Evolutionary conservation across 2,888 invertebrate species (phyloP), one percentile per base, ranked within the genome.

Genomic region (Agelastica alni): DNA sequence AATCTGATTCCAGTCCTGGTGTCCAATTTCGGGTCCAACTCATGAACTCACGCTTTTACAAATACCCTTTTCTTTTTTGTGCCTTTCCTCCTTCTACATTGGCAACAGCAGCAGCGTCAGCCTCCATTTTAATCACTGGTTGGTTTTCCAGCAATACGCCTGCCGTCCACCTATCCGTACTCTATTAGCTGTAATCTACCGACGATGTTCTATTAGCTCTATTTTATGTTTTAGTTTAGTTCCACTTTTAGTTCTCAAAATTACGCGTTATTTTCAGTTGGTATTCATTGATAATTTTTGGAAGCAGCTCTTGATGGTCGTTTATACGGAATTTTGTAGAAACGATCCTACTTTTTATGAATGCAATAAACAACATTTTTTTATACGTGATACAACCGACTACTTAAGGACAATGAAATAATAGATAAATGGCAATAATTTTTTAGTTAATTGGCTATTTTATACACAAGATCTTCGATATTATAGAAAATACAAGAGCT

Each of bases 91-190:
- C 46, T 46, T 18, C 37, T 20, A 17, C 37, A 22, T 46, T 28
- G 18, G 44, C 45, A 37, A 17, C 53, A 51, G 22, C 51, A 42
- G 47, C 44, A 22, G 37, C 41, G 49, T 41, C 49, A 48, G 41
- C 53, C 46, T 56, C 47, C 56, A 51, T 56, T 56, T 56, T 51
- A 56, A 56, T 56, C 56, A 56, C 56, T 36, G 43, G 46, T 55
- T 39, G 37, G 37, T 39, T 39, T 54, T 51, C 56, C 30, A 51
- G 45, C 46, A 47, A 42, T 42, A 45, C 18, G 26, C 32, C n/a
- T n/a, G 28, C 51, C 17, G 31, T 39, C 18, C 20, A 39, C 20
- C 17, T 39, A 39, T 39, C 18, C 37, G 20, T 39, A 17, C 36
- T 36, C 16, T 36, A 36, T 39, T 20, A 39, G 14, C 18, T 6